phyloP scores from a whole-genome alignment of 2,888 invertebrate species.

The Elmis aenea region DNA sequence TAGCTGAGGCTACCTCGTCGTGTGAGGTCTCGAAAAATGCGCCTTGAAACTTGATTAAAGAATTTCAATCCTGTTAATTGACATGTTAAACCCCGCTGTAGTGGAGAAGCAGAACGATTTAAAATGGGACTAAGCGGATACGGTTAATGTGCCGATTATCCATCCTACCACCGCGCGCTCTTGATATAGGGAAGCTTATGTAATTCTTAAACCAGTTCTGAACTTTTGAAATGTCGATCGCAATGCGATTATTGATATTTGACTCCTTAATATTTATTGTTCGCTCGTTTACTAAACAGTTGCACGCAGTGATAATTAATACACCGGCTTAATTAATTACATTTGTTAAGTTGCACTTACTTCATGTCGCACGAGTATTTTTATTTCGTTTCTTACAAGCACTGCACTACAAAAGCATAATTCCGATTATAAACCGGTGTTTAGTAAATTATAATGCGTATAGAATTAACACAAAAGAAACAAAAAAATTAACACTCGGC shows the following conservation, averaged over 20 bases:
- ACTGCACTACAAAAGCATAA: too few relatives aligned
- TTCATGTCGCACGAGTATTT: too few relatives aligned
- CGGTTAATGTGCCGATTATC: constrained; percentile 37
- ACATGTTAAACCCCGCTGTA: constrained; percentile 38
- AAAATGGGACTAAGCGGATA: constrained; percentile 38
- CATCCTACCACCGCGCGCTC: constrained; percentile 28
- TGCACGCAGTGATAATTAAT: constrained; percentile 8
- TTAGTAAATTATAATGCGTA: too few relatives aligned
- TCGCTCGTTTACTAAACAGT: constrained; percentile 5
- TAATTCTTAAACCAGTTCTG: constrained; percentile 38
- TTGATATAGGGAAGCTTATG: constrained; percentile 31
- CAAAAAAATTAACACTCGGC: neutral
- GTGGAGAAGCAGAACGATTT: constrained; percentile 30
- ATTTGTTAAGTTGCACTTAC: too few relatives aligned
- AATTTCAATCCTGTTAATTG: constrained; percentile 41
- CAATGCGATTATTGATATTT: constrained; percentile 13
- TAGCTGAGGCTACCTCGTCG: constrained; percentile 16
- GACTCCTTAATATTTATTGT: constrained; percentile 11
- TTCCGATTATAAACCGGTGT: too few relatives aligned
- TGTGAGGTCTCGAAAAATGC: constrained; percentile 31
- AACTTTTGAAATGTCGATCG: constrained; percentile 20
- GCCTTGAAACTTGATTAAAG: constrained; percentile 27
- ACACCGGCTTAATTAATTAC: too few relatives aligned
- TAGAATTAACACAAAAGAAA: too few relatives aligned
- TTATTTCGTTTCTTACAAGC: too few relatives aligned